Evolutionary conservation across 1,140 invertebrate species (phyloP), one percentile per base, ranked within the genome.

Genomic region (Thaumetopoea pityocampa): DNA sequence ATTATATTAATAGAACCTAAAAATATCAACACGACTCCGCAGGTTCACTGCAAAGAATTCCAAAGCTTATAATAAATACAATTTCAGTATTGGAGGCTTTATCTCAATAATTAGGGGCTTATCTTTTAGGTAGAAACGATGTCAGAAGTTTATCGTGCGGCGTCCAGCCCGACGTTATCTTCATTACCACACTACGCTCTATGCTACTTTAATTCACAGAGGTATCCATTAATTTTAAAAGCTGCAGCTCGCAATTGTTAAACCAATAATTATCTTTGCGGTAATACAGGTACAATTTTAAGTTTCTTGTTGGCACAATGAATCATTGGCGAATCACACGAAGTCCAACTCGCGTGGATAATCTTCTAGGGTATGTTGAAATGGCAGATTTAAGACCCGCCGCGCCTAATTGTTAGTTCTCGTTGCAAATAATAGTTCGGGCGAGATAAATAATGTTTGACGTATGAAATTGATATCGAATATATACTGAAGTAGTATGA

Each of bases 211-310:
- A 73, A 77, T 77, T 77, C 76, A 68, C 64, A n/a, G n/a, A n/a
- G n/a, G 48, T 68, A 51, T 71, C 77, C 71, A 78, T 81, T 78
- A 70, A 78, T 76, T 78, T 78, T 68, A 70, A 72, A 73, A 69
- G 66, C 72, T 66, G 72, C 71, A 60, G 62, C 65, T 20, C 63
- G 34, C 53, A 45, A 71, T 68, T 69, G 55, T 74, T 68, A 63
- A 72, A 69, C 71, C 69, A 67, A 72, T 67, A 67, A 76, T 79
- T 73, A 79, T 73, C 62, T 69, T 62, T 52, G 66, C 59, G 46
- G 62, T 64, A 67, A 72, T 72, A 72, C 51, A 63, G 35, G 70
- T 72, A 72, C 51, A 63, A 33, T 50, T 50, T 58, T 52, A 52
- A 60, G 59, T 65, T 65, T 60, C 49, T 58, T 54, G 46, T n/a